These are phyloP conservation scores for Ferdinandea cuprea DNA, from an alignment of 2,888 invertebrate genomes.

Conservation along the genomic window DNA sequence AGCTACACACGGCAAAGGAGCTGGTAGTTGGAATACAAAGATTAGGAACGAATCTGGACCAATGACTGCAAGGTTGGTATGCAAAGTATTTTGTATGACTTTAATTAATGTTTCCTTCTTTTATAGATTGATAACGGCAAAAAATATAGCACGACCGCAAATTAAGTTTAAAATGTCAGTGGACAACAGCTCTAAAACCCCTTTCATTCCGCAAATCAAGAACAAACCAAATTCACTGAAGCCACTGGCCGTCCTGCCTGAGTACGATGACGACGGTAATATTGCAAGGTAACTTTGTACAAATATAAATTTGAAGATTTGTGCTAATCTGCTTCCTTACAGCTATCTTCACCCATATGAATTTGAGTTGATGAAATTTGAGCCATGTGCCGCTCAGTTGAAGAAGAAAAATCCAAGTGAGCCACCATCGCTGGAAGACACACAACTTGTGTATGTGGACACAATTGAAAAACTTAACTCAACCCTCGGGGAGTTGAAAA, in stretches of 20 bases:
- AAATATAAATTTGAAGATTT: neutral
- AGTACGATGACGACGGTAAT: slow-evolving; percentile 86
- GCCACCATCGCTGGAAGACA: slow-evolving; percentile 85
- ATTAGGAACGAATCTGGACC: slow-evolving; percentile 71
- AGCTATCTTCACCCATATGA: slow-evolving; percentile 95
- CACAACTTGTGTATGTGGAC: slow-evolving; percentile 88
- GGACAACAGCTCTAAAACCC: slow-evolving; percentile 88
- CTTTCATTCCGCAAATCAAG: slow-evolving; percentile 93
- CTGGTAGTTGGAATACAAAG: slow-evolving; percentile 86
- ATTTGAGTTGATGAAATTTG: slow-evolving; percentile 90
- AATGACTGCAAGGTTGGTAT: slow-evolving; percentile 76
- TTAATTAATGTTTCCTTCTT: no score
- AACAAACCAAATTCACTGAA: slow-evolving; percentile 94
- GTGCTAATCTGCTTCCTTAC: no score
- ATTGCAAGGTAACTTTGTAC: slow-evolving; percentile 83
- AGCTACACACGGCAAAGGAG: slow-evolving; percentile 68
- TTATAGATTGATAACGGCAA: slow-evolving; percentile 86
- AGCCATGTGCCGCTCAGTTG: slow-evolving; percentile 85
- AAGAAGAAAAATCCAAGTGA: slow-evolving; percentile 82
- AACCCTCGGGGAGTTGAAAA: slow-evolving; percentile 87
- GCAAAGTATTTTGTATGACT: no score
- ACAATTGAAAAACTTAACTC: slow-evolving; percentile 86
- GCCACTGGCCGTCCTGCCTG: slow-evolving; percentile 89
- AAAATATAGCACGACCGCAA: slow-evolving; percentile 92
- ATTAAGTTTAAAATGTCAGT: slow-evolving; percentile 91